phyloP scores from a whole-genome alignment of 2,113 vertebrate genomes.

The Galeopterus variegatus region DNA sequence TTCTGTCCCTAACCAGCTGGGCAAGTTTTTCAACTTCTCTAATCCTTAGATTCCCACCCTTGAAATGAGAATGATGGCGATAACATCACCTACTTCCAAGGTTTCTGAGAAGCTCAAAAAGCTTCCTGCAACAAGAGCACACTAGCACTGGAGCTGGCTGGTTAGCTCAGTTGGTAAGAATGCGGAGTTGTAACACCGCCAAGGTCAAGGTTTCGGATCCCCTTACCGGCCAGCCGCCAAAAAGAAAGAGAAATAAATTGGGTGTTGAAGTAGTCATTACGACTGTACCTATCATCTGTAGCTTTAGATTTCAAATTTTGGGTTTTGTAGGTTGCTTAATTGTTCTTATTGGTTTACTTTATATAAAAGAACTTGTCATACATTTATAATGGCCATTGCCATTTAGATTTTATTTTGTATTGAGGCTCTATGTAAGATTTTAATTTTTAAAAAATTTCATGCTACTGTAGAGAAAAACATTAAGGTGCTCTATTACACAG shows the following conservation, averaged over 20 bases:
- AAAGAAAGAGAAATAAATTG: neutral
- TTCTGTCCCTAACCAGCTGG: neutral
- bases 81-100: neutral
- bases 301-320: too few relatives aligned
- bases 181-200: too few relatives aligned
- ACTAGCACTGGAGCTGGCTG: neutral
- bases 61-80: slow-evolving; percentile 33
- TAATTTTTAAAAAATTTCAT: neutral
- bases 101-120: neutral
- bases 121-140: neutral
- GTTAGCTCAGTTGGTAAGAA: too few relatives aligned
- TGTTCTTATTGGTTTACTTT: neutral
- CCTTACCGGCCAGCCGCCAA: too few relatives aligned
- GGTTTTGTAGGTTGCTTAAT: neutral
- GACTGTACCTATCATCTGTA: neutral
- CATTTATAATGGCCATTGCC: neutral
- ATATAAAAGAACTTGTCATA: neutral
- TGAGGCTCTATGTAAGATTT: neutral
- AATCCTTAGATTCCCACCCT: neutral
- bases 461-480: rapidly evolving
- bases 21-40: neutral
- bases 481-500: rapidly evolving
- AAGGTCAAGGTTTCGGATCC: too few relatives aligned
- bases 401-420: neutral
- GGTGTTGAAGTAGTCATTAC: neutral